These are phyloP conservation scores for Bombus soroeensis DNA, from an alignment of 1,140 invertebrate genomes.

Conservation along the genomic window DNA sequence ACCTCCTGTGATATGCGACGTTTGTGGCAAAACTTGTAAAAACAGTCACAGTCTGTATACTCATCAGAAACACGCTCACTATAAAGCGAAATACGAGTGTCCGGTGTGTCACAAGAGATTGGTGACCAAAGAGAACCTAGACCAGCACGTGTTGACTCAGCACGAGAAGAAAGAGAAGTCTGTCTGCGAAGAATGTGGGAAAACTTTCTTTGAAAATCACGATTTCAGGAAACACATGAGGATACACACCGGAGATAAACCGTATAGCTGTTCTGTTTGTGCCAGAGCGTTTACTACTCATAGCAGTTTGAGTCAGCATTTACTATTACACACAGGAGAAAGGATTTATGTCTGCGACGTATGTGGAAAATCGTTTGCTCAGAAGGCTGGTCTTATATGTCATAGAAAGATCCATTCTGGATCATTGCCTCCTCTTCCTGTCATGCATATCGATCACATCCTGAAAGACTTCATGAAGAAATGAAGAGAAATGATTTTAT, in stretches of 20 bases:
- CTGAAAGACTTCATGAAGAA: slow-evolving; percentile 74
- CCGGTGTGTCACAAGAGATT: slow-evolving; percentile 77
- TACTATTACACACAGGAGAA: slow-evolving; percentile 91
- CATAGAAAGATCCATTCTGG: slow-evolving; percentile 85
- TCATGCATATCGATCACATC: slow-evolving; percentile 78
- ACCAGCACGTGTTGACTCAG: slow-evolving; percentile 81
- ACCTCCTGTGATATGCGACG: slow-evolving; percentile 86
- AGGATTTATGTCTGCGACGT: slow-evolving; percentile 91
- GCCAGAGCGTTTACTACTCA: slow-evolving; percentile 82
- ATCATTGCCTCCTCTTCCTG: slow-evolving; percentile 74
- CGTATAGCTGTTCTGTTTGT: slow-evolving; percentile 85
- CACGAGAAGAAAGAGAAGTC: slow-evolving; percentile 79
- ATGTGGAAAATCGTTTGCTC: slow-evolving; percentile 90
- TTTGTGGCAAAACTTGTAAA: slow-evolving; percentile 85
- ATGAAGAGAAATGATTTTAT: slow-evolving; percentile 1
- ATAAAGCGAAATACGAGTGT: slow-evolving; percentile 80
- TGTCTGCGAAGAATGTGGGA: slow-evolving; percentile 84
- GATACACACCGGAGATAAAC: slow-evolving; percentile 85
- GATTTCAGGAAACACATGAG: slow-evolving; percentile 85
- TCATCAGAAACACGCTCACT: slow-evolving; percentile 80
- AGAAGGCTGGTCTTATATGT: slow-evolving; percentile 86
- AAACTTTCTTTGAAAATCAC: slow-evolving; percentile 83
- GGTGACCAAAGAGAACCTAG: slow-evolving; percentile 78
- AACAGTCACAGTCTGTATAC: slow-evolving; percentile 80
- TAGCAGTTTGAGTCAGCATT: slow-evolving; percentile 84